These are phyloP conservation scores for Pandemis corylana DNA, from an alignment of 2,888 invertebrate genomes.

Conservation along the genomic window DNA sequence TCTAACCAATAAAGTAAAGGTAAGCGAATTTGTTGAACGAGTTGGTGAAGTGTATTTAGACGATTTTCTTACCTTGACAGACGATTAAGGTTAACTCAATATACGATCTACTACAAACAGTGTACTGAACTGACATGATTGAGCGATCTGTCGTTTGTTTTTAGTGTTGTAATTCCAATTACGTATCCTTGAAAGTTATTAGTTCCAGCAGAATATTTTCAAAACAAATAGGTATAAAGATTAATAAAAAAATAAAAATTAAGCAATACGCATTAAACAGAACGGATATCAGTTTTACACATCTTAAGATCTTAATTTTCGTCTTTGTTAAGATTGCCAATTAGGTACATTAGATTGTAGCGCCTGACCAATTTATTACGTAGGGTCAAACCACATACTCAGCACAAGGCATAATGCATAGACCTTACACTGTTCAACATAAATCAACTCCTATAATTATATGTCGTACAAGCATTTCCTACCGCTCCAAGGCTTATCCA, in stretches of 20 bases:
- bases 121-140: neutral
- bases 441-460: slow-evolving; percentile 39
- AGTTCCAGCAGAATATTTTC: neutral
- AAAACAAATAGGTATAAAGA: neutral
- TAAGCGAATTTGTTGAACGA: slow-evolving; percentile 30
- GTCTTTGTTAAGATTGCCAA: neutral
- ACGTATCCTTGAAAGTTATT: neutral
- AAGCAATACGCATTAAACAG: neutral
- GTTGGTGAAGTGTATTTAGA: slow-evolving; percentile 32
- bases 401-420: slow-evolving; percentile 24
- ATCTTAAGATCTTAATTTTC: neutral
- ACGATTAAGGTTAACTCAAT: slow-evolving; percentile 17
- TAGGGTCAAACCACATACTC: slow-evolving; percentile 15
- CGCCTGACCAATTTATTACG: neutral
- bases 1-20: slow-evolving; percentile 34
- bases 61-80: slow-evolving; percentile 30
- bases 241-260: neutral
- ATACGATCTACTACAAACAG: neutral
- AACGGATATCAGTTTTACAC: neutral
- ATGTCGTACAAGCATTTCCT: slow-evolving; percentile 35
- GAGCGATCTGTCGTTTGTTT: slow-evolving; percentile 6
- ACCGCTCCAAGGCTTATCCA: slow-evolving; percentile 39
- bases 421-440: slow-evolving; percentile 28
- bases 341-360: neutral
- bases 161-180: neutral